phyloP scores from a whole-genome alignment of 2,113 vertebrate genomes.

The Kryptolebias marmoratus region DNA sequence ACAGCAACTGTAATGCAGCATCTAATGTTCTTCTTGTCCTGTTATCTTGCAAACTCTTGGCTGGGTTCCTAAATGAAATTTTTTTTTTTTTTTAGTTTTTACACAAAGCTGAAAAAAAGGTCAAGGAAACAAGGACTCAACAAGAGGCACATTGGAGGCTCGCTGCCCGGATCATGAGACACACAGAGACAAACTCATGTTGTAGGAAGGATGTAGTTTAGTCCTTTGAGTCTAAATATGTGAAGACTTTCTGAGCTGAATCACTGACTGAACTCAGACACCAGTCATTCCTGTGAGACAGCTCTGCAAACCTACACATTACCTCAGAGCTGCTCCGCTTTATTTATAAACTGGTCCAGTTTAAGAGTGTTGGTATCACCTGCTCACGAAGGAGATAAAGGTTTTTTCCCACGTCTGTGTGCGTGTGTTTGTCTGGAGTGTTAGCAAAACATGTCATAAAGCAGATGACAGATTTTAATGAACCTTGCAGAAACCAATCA shows the following conservation, averaged over 20 bases:
- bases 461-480: no score
- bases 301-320: slow-evolving; percentile 7
- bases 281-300: slow-evolving; percentile 7
- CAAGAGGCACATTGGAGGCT: slow-evolving; percentile 4
- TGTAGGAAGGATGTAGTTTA: slow-evolving; percentile 14
- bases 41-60: slow-evolving; percentile 2
- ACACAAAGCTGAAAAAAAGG: slow-evolving; percentile 14
- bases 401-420: no score
- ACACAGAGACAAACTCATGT: slow-evolving; percentile 31
- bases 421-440: no score
- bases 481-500: no score
- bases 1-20: no score
- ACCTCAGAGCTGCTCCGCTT: slow-evolving; percentile 3
- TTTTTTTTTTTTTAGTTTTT: neutral
- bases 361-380: neutral
- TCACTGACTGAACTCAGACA: slow-evolving; percentile 28
- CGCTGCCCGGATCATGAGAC: slow-evolving; percentile 33
- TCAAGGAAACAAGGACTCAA: slow-evolving; percentile 28
- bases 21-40: neutral
- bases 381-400: no score
- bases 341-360: slow-evolving; percentile 2
- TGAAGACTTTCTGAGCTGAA: slow-evolving; percentile 37
- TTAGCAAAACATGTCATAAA: no score
- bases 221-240: slow-evolving; percentile 24
- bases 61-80: slow-evolving; percentile 15